Base-by-base conservation (phyloP, 2,888 invertebrate genomes). In the Allacma fusca region DNA sequence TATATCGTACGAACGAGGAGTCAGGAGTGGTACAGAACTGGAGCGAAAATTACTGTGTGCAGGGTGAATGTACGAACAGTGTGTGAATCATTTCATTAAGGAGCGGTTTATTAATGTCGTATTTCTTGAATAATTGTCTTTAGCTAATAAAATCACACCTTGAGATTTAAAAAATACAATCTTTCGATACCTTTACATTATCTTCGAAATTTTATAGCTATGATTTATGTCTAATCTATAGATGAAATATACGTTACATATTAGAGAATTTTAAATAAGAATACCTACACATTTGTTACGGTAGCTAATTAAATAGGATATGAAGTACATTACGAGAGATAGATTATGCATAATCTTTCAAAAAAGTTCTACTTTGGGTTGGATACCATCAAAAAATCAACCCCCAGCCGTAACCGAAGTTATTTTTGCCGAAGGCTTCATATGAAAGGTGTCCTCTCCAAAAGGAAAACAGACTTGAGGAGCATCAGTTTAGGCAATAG, bases 381-480 rank as follows among this genome's bases (percentile, higher is more conserved):
- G 50, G 16, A 23, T 40, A 21, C 24, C 62, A 64, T 50, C 26
- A 62, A 71, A 65, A 73, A 73, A 76, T 76, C 75, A 5, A 40
- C 34, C 50, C 34, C 21, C n/a, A 29, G 40, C 69, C 59, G 44
- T 76, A 76, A 76, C 75, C 28, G 19, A 26, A 76, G 69, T 69
- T 69, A 76, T 76, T 76, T 76, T 0, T 28, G 69, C 29, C 21
- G 12, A 57, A 28, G 69, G 59, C 24, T 13, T 76, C 75, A 76
- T 44, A 50, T 26, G 21, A 71, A 57, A 26, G 57, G 29, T 57
- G 23, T 68, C 43, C 21, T 21, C 5, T 29, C 24, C 26, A 67
- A 19, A n/a, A 29, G 34, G 29, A 29, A 67, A 26, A 23, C 23
- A 19, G 16, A 29, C 29, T 29, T n/a, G 29, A 29, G 29, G 34